phyloP scores from a whole-genome alignment of 2,797 vertebrate genomes.

The Hirundo rustica region DNA sequence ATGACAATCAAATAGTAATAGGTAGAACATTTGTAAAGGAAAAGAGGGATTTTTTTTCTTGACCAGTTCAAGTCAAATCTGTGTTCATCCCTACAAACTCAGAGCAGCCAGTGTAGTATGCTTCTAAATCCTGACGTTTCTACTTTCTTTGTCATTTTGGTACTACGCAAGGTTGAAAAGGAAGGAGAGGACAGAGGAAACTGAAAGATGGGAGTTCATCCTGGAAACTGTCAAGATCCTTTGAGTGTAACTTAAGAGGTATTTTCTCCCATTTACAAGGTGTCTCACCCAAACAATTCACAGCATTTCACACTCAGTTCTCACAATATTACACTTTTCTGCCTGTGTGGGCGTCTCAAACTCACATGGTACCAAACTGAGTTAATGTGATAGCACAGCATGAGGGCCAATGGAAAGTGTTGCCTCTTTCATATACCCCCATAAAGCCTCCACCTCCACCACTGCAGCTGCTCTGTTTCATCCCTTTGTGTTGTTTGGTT shows the following conservation, averaged over 20 bases:
- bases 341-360: background rate
- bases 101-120: background rate
- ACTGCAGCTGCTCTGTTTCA: background rate
- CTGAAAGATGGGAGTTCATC: background rate
- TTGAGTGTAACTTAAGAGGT: background rate
- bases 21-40: background rate
- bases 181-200: background rate
- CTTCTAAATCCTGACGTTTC: background rate
- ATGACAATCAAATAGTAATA: background rate
- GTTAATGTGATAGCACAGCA: background rate
- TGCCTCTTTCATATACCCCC: background rate
- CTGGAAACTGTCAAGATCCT: background rate
- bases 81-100: background rate
- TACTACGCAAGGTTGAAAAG: background rate
- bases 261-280: background rate
- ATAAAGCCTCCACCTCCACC: background rate
- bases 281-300: background rate
- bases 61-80: background rate
- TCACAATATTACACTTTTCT: background rate
- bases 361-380: background rate
- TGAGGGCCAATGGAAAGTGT: background rate
- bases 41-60: background rate
- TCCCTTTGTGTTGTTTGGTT: background rate
- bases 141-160: background rate
- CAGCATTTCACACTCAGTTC: background rate